Percentiles rank a stretch among this genome's conserved stretches.
These are phyloP conservation scores for Danaus chrysippus DNA, from an alignment of 2,888 invertebrate genomes.

Conservation along the genomic window DNA sequence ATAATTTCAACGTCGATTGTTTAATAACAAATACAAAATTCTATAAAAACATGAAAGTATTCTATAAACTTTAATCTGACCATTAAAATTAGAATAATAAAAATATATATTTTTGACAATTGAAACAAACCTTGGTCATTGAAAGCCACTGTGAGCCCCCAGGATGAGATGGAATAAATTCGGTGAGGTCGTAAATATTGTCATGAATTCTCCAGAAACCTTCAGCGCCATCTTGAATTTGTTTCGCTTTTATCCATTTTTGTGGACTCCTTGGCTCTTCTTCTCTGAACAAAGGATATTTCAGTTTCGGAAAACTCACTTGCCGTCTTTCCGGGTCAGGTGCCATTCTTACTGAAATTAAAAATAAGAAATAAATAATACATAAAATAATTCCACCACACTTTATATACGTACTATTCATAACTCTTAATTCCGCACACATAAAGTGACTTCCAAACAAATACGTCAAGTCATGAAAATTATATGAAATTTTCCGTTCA, in stretches of 20 bases:
- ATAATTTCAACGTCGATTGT: too few species aligned
- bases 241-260: constrained; percentile 83
- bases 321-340: constrained; percentile 52
- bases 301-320: constrained; percentile 71
- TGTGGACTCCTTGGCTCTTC: constrained; percentile 57
- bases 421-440: too few species aligned
- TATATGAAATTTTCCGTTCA: too few species aligned
- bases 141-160: constrained; percentile 89
- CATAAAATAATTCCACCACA: too few species aligned
- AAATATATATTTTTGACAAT: neutral
- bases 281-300: constrained; percentile 71
- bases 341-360: constrained; percentile 42
- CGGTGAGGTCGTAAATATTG: constrained; percentile 90
- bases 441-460: too few species aligned
- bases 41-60: too few species aligned
- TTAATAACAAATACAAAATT: too few species aligned
- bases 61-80: too few species aligned
- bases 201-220: constrained; percentile 89
- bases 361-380: neutral
- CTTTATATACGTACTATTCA: too few species aligned
- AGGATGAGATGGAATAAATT: constrained; percentile 90
- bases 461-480: too few species aligned
- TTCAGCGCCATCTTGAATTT: constrained; percentile 84
- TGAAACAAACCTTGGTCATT: constrained; percentile 79
- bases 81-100: neutral